Base-by-base conservation (phyloP, 1,140 invertebrate genomes). In the Thaumetopoea pityocampa region DNA sequence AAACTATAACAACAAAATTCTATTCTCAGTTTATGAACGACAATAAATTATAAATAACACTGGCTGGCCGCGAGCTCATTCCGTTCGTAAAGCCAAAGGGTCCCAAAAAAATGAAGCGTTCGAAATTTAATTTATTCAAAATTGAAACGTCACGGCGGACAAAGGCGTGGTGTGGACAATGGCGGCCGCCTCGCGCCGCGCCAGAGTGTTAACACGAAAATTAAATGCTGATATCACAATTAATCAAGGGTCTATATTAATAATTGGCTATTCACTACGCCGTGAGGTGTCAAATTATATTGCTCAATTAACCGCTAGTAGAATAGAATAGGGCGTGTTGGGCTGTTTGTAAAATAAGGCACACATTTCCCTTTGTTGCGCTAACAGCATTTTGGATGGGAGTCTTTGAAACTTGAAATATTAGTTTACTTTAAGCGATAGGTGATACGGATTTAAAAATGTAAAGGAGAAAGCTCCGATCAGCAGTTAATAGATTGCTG, bases 71-170 rank as follows among this genome's bases (percentile, higher is more conserved):
- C 65, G 60, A 67, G 65, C 59, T 74, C 68, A 69, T 79, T 77
- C 59, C 64, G 50, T 54, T 32, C 29, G 43, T 57, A 56, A 64
- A 66, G 57, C 45, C 58, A 67, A 69, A 70, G 72, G 55, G 62
- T 51, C 63, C 36, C 50, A 51, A 83, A 83, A 81, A 83, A 83
- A 80, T 65, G 67, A 72, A 76, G 74, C 79, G 79, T 81, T 83
- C 72, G 74, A 83, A 83, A 83, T 83, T 81, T 83, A 83, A 83
- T 83, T 83, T 83, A 81, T 83, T 79, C 79, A 78, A 81, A 81
- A 83, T 83, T 83, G 79, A 83, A 79, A 83, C 79, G 79, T 83
- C 79, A 83, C 69, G 74, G 66, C 56, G 41, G 49, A 81, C 77
- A 81, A 81, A 77, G 63, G 72, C 64, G 58, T 54, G 58, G 52